Evolutionary conservation across 2,797 vertebrate genomes (phyloP).

Genomic region (Picus viridis): DNA sequence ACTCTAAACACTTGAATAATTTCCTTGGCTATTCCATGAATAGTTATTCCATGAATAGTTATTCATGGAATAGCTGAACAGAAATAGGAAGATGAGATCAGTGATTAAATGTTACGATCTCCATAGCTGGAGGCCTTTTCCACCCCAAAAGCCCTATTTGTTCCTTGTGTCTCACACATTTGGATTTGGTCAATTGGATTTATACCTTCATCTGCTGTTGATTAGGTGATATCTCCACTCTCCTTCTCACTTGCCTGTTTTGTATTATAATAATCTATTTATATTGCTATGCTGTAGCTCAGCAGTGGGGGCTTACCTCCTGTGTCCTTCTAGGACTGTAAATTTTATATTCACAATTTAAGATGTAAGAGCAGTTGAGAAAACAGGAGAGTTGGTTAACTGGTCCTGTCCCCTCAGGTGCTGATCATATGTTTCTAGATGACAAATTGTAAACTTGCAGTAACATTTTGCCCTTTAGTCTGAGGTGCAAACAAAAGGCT

Average conservation of each 20-base stretch:
- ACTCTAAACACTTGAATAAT: background rate
- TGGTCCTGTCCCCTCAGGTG: background rate
- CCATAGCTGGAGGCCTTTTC: background rate
- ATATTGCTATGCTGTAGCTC: background rate
- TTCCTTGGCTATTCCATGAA: background rate
- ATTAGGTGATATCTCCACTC: background rate
- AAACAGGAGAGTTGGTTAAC: background rate
- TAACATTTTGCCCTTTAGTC: background rate
- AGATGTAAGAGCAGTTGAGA: background rate
- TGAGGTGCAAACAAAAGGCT: background rate
- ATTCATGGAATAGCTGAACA: background rate
- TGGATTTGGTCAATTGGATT: background rate
- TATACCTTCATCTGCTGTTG: background rate
- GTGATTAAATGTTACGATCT: background rate
- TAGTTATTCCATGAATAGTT: background rate
- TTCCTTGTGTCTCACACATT: background rate
- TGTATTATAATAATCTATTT: background rate
- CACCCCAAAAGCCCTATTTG: rapidly evolving
- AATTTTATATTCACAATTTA: background rate
- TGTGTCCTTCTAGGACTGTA: background rate
- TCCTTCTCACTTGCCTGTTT: background rate
- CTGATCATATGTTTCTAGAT: background rate
- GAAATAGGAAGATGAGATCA: background rate
- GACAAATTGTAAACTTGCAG: background rate
- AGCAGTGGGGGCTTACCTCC: background rate